Evolutionary conservation across 2,888 invertebrate species (phyloP), one percentile per base, ranked within the genome.

Genomic region (Apodemia mormo): DNA sequence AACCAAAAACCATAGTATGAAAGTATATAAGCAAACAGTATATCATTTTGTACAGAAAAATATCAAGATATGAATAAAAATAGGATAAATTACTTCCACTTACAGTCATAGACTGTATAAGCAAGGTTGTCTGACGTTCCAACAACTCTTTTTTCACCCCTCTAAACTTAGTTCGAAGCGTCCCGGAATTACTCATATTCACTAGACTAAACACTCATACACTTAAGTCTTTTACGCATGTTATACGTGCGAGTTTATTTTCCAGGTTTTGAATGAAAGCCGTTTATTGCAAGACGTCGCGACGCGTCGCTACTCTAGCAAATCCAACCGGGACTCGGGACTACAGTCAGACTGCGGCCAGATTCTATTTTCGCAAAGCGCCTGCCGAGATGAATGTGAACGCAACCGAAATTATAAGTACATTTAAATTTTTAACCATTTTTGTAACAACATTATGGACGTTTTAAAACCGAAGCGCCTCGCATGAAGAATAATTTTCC

Each of bases 41-140:
- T 12, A 45, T 12, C 6, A 6, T 49, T 49, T 33, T 33, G 14
- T 14, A 49, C 6, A 14, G 2, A 49, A 49, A 49, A 14, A 49
- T 14, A 14, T 14, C 49, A 45, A 10, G 0, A 10, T 12, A 49
- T 49, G 40, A 49, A 49, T 14, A 49, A 14, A 2, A 49, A 49
- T 49, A 49, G n/a, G 40, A 40, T 40, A 40, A 14, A 49, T 49
- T 49, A 58, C 10, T 54, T 22, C 82, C 33, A 96, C 96, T 94
- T 94, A 97, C 97, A 86, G 97, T 97, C 96, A 97, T 96, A 68
- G 95, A 95, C 85, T 96, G 96, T 77, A 97, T 94, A 81, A 96
- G 94, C 77, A 96, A 90, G 81, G 95, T 95, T n/a, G 96, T 96
- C 87, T 96, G 96, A 77, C 95, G 93, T 76, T 96, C 96, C 75